Percentiles rank a stretch among this genome's conserved stretches.
phyloP scores from a whole-genome alignment of 1,140 invertebrate genomes.

The Daktulosphaira vitifoliae region DNA sequence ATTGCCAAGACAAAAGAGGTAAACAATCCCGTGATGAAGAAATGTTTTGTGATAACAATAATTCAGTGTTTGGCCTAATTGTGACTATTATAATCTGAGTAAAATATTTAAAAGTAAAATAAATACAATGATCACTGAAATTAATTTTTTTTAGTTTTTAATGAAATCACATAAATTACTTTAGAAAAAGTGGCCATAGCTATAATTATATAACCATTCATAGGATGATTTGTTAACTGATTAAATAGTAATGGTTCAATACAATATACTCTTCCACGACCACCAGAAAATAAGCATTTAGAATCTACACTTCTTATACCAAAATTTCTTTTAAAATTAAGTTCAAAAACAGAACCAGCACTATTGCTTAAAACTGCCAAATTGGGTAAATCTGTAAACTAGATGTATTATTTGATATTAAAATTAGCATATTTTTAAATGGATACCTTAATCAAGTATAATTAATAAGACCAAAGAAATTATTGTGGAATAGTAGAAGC shows the following conservation, averaged over 20 bases:
- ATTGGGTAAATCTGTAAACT: slow-evolving; percentile 67
- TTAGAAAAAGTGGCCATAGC: slow-evolving; percentile 90
- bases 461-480: neutral
- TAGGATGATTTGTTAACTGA: slow-evolving; percentile 57
- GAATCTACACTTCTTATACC: slow-evolving; percentile 81
- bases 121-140: neutral
- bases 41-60: slow-evolving; percentile 48
- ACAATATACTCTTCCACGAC: slow-evolving; percentile 87
- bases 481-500: neutral
- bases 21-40: slow-evolving; percentile 54
- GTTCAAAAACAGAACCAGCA: slow-evolving; percentile 93
- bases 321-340: slow-evolving; percentile 80
- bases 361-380: slow-evolving; percentile 84
- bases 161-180: slow-evolving; percentile 44
- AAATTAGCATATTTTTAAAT: neutral
- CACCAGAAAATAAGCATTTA: slow-evolving; percentile 84
- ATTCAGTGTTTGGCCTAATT: slow-evolving; percentile 62
- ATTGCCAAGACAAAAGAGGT: slow-evolving; percentile 85
- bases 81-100: slow-evolving; percentile 73
- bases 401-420: slow-evolving; percentile 36
- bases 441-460: neutral
- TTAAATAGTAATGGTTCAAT: slow-evolving; percentile 72
- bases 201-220: slow-evolving; percentile 67
- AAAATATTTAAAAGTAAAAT: neutral
- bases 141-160: neutral